These are phyloP conservation scores for Forficula auricularia DNA, from an alignment of 1,140 invertebrate genomes.

Conservation along the genomic window DNA sequence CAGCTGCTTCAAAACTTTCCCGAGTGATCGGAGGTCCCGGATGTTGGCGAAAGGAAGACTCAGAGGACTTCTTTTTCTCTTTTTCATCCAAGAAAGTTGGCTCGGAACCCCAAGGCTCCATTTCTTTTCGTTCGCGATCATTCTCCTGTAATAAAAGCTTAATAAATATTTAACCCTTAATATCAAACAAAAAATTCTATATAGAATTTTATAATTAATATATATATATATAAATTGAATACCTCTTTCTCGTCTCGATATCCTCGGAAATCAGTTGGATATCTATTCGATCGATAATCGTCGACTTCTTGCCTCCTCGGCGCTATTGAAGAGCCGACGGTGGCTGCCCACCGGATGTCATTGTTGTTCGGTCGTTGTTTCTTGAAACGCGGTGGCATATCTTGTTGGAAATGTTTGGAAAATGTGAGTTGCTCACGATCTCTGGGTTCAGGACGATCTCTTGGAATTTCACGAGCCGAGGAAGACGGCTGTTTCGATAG, in stretches of 20 bases:
- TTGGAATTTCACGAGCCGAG: too few species aligned
- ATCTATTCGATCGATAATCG: too few species aligned
- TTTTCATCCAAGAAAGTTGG: too few species aligned
- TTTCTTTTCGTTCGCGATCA: neutral
- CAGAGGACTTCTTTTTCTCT: neutral
- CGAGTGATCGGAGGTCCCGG: constrained; percentile 38
- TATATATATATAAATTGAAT: too few species aligned
- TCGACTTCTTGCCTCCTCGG: too few species aligned
- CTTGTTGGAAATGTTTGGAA: constrained; percentile 53
- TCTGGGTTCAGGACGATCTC: constrained; percentile 8
- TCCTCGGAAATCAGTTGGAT: too few species aligned
- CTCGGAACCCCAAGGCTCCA: neutral
- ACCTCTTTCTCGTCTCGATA: too few species aligned
- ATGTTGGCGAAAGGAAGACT: constrained; percentile 27
- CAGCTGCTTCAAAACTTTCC: constrained; percentile 41
- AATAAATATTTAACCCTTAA: constrained; percentile 1
- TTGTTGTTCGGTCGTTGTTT: constrained; percentile 41
- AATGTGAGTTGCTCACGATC: constrained; percentile 33
- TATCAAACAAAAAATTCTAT: neutral
- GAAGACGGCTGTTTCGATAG: constrained; percentile 12
- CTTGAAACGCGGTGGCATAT: constrained; percentile 70
- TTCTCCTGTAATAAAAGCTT: constrained; percentile 6
- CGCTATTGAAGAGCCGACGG: too few species aligned
- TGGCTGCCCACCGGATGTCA: too few species aligned
- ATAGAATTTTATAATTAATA: too few species aligned